Base-by-base conservation (phyloP, 2,113 vertebrate genomes). In the Heterocephalus glaber region DNA sequence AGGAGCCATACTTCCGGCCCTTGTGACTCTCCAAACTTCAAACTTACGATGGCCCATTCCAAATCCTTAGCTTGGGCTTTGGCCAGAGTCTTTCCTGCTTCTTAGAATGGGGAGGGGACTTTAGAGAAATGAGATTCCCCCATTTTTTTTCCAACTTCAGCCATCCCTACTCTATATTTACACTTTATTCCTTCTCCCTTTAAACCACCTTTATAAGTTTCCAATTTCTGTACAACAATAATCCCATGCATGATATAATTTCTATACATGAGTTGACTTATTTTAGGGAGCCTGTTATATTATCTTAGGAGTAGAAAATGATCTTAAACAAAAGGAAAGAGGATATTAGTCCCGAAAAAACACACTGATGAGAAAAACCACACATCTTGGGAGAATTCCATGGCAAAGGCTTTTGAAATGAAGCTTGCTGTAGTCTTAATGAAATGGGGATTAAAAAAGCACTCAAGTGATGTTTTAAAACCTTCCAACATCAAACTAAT, bases 371-470 rank as follows among this genome's bases (percentile, higher is more conserved):
- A 82, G 74, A 63, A 82, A 65, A n/a, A n/a, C n/a, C n/a, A 74
- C 7, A 12, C 35, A 16, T 60, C 38, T 60, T 54, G 68, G 72
- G 49, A 63, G 28, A 58, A 35, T 84, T 68, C 38, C 14, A 4
- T 60, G 12, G 41, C 60, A 24, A 76, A 82, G 16, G 7, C 49
- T 66, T 49, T 47, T 49, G 68, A 86, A 86, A 72, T 81, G 83
- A 86, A 74, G 26, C 65, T 63, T 54, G 33, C 33, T 70, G 22
- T 68, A 17, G 7, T 84, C 52, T 77, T 77, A 66, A 85, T 85
- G 26, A 84, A 92, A 89, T 41, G 11, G 9, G 41, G 90, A 84
- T 92, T 89, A 95, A 38, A 76, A n/a, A 79, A 54, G 13, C 47
- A 88, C 72, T 83, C 90, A 49, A 49, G 24, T 82, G 77, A 49